Conservation (phyloP, 2,888 invertebrate species). For the Stenolophus ochropezus region DNA sequence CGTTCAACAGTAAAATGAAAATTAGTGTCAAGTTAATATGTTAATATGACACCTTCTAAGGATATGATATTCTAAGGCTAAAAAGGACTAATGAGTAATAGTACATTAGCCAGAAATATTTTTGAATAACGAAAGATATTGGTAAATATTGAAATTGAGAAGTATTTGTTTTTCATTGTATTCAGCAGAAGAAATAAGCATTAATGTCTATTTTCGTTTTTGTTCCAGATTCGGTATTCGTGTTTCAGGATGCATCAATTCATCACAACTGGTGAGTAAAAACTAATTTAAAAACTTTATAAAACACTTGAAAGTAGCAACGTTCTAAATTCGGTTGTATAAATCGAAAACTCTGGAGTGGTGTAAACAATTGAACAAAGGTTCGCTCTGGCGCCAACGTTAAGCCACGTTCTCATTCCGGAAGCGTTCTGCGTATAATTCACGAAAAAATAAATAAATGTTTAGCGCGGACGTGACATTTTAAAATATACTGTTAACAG, state of each 20-base stretch:
- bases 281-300: neutral
- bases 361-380: slow-evolving; percentile 53
- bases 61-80: too few species aligned
- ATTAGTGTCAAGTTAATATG: too few species aligned
- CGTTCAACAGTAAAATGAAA: too few species aligned
- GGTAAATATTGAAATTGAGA: too few species aligned
- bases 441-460: slow-evolving; percentile 69
- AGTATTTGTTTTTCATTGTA: too few species aligned
- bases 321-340: slow-evolving; percentile 25
- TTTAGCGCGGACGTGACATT: slow-evolving; percentile 68
- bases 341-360: slow-evolving; percentile 33
- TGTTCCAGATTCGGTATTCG: neutral
- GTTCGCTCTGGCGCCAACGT: slow-evolving; percentile 24
- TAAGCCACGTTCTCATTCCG: slow-evolving; percentile 62
- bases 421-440: slow-evolving; percentile 68
- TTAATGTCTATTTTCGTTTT: neutral
- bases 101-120: too few species aligned
- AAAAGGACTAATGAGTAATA: too few species aligned
- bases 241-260: neutral
- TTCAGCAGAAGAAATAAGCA: too few species aligned
- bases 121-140: too few species aligned
- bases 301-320: neutral
- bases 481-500: slow-evolving; percentile 70
- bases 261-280: neutral
- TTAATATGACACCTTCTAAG: too few species aligned